Evolutionary conservation across 2,113 vertebrate species (phyloP), one percentile per base, ranked within the genome.

Genomic region (Perca flavescens): DNA sequence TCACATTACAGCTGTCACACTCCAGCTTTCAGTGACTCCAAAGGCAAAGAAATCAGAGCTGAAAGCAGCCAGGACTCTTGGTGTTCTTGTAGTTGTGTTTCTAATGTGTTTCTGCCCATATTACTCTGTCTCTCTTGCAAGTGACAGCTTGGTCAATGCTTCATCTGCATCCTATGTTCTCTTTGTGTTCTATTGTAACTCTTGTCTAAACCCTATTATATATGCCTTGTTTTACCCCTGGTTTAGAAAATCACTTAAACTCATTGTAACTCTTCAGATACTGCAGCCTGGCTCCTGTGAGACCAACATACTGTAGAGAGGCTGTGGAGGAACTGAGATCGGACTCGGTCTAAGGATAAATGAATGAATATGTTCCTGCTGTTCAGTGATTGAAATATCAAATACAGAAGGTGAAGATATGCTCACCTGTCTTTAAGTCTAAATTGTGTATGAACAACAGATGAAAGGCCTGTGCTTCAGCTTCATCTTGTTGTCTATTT

Each of bases 11-110:
- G 52, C 31, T 6, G 43, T 36, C 14, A n/a, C 57, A 13, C 16
- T 57, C 0, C 52, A 65, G 49, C 6, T 8, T 14, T 34, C 74
- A 19, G 25, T 10, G 9, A n/a, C 5, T 16, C 0, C 2, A 0
- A 46, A 5, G 19, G 5, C 43, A 16, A 79, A 52, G 17, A 80
- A 49, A 15, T 88, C 88, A 0, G 88, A 89, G 74, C 47, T 80
- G 19, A 93, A 93, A 65, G 92, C 91, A 34, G 88, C 88, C 22
- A 86, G 88, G 67, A 89, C 81, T 25, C 79, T 91, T 13, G 90
- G 86, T 9, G 34, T 87, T 50, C 46, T 90, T 5, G 34, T 91
- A 0, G 11, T 47, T 16, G 72, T 89, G 17, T 92, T 90, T 31
- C 34, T 92, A 1, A 19, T 79, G 0, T 86, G 86, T 67, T 92